Percentiles rank a stretch among this genome's conserved stretches.
Evolutionary conservation across 2,797 vertebrate genomes (phyloP).

Genomic region (Halcyon smyrnensis): DNA sequence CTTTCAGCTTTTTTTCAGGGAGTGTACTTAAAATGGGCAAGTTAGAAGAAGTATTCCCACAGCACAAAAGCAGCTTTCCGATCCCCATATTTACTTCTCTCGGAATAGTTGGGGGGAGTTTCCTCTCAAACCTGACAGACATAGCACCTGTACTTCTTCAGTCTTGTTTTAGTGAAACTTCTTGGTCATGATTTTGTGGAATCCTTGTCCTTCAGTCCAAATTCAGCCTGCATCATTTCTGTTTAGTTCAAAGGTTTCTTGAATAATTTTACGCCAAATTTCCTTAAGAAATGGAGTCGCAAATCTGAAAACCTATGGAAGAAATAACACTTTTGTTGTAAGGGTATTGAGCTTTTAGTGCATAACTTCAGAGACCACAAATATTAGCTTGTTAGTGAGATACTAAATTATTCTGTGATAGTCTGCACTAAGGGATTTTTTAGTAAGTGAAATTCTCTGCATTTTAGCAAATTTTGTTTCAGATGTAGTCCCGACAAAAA

Average conservation of each 20-base stretch:
- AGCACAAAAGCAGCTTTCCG: neutral
- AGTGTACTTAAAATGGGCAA: neutral
- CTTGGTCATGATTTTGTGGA: neutral
- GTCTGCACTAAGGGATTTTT: neutral
- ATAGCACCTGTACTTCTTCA: fast-evolving
- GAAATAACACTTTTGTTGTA: neutral
- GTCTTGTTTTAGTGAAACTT: neutral
- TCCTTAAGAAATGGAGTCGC: neutral
- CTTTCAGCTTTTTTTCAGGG: neutral
- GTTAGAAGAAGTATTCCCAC: neutral
- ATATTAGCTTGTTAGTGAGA: neutral
- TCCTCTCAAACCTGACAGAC: neutral
- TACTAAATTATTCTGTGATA: neutral
- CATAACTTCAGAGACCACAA: neutral
- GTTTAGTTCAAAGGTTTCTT: neutral
- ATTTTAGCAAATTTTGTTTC: neutral
- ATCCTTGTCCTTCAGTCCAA: neutral
- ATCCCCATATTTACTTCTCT: neutral
- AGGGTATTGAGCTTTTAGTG: neutral
- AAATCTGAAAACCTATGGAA: neutral
- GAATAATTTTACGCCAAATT: neutral
- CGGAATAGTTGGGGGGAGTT: neutral
- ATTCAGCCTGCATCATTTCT: neutral
- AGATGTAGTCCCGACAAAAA: neutral
- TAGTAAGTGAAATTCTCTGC: neutral